Evolutionary conservation across 2,797 vertebrate genomes (phyloP), one percentile per base, ranked within the genome.

Genomic region (Malurus splendens): DNA sequence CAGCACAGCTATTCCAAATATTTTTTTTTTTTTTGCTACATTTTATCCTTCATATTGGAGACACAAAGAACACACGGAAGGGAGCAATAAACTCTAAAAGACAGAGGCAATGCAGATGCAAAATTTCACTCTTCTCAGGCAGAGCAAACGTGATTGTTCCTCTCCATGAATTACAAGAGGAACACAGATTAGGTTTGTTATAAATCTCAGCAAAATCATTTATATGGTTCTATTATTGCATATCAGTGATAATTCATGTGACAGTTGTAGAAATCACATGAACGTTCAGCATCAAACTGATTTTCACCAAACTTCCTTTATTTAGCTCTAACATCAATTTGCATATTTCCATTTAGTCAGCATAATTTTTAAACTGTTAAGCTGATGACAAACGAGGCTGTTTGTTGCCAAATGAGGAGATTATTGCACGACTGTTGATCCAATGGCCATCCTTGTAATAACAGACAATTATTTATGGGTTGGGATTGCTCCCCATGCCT

Each of bases 111-210:
- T 83, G 90, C 85, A 89, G 42, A 93, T 82, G 86, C 71, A 90
- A 68, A 87, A 92, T 91, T 87, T 67, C 71, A 62, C 68, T 79
- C 50, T 85, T 87, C 82, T 82, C 79, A 87, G 56, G 60, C 74
- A 81, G 71, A 68, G 59, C 4, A 24, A 94, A 93, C 80, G 66
- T 79, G 81, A 94, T 94, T 93, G 87, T 87, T 96, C 82, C 92
- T 87, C 70, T 94, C 95, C 85, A 90, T 92, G 95, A 93, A 93
- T 95, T 93, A 91, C 76, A 95, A 93, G 86, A 73, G 62, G 86
- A 93, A 93, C 86, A 91, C 55, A 91, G 92, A 94, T 93, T 92
- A 92, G 65, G 61, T 90, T 93, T 89, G 78, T 68, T 76, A 96
- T 94, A 93, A 94, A 95, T 96, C 94, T 92, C 66, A 44, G 81